These are phyloP conservation scores for Amazona ochrocephala DNA, from an alignment of 2,797 vertebrate genomes.

Conservation along the genomic window DNA sequence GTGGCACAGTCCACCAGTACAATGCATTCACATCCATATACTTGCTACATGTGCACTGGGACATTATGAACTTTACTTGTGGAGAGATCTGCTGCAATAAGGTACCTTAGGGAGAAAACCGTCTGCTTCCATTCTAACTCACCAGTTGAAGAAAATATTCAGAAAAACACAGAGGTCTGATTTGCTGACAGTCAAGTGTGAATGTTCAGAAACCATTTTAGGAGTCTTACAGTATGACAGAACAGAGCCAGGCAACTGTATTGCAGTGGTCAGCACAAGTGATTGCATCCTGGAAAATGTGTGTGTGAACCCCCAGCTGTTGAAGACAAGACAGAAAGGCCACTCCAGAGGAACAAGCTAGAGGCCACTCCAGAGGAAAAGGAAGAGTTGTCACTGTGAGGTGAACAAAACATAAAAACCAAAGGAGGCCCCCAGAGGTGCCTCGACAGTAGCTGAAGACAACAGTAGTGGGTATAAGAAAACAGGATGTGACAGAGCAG, in stretches of 20 bases:
- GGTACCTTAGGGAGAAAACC: not conserved
- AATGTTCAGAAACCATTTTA: not conserved
- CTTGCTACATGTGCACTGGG: fast-evolving
- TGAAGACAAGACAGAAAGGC: not conserved
- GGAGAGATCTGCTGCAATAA: not conserved
- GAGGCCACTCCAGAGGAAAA: not conserved
- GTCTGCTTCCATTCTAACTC: not conserved
- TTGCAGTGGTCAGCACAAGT: not conserved
- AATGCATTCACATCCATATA: not conserved
- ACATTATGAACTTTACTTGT: not conserved
- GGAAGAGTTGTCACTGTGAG: not conserved
- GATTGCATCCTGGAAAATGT: not conserved
- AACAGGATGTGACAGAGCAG: not conserved
- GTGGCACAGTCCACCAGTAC: not conserved
- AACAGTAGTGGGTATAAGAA: not conserved
- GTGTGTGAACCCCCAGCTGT: too few species aligned
- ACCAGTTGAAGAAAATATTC: not conserved
- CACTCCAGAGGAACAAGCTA: not conserved
- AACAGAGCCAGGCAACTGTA: not conserved
- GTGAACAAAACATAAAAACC: not conserved
- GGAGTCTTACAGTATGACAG: not conserved
- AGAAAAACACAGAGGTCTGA: not conserved
- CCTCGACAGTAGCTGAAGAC: not conserved
- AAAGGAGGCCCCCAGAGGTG: not conserved
- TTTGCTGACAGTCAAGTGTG: not conserved